Base-by-base conservation (phyloP, 2,113 vertebrate genomes). In the Felis chaus region DNA sequence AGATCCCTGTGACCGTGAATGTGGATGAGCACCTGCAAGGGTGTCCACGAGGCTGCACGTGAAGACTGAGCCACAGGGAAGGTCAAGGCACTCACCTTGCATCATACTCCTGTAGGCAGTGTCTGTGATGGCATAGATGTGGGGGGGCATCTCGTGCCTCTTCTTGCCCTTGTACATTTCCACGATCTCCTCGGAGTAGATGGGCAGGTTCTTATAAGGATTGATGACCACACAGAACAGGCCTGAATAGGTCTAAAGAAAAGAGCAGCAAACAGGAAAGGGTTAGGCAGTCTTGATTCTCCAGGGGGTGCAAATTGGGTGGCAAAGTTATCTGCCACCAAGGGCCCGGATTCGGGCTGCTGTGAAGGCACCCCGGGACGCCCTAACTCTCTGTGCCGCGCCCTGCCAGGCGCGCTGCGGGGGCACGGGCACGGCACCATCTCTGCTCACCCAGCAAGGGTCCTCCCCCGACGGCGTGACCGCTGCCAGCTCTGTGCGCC, bases 121-220 rank as follows among this genome's bases (percentile, higher is more conserved):
- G 98, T 99, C 99, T 86, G 99, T 99, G 98, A 99, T 99, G 98
- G 99, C 99, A 7, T 99, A 99, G 99, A 99, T 99, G 97, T 99
- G 99, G 66, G 99, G 99, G 0, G 99, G 99, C 99, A 99, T 99
- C 98, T 99, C 99, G 0, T 99, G 99, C 89, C 99, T 99, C 98
- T 99, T 99, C 98, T 99, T 99, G 99, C 99, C 99, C 99, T 99
- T 99, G 98, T 99, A 99, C 99, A 99, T 99, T 0, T 99, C 99
- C 89, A 99, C 99, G 3, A 99, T 99, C 98, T 99, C 99, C 98
- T 99, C 99, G 0, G 99, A 99, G 98, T 99, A 99, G 98, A 99
- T 99, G 94, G 99, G 99, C 98, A 99, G 99, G 98, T 99, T 99
- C 99, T 99, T 99, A 98, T 99, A 99, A 89, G 99, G 99, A 98